phyloP scores from a whole-genome alignment of 2,113 vertebrate genomes.

The Halcyon senegalensis region DNA sequence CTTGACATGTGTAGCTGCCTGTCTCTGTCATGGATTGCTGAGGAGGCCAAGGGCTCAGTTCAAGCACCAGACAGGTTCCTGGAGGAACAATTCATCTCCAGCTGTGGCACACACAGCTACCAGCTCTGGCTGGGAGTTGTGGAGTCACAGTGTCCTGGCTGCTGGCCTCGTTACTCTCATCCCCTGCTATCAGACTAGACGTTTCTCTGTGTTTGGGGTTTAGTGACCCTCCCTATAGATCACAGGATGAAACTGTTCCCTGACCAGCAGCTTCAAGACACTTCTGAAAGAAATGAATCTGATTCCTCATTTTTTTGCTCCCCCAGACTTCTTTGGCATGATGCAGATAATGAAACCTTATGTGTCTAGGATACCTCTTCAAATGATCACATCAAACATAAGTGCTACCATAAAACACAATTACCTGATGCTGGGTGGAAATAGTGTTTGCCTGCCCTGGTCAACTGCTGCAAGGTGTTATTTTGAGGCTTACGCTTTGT shows the following conservation, averaged over 20 bases:
- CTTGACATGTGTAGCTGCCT: neutral
- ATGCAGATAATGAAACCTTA: rapidly evolving
- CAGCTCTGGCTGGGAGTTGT: neutral
- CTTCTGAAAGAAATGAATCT: neutral
- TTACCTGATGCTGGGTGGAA: neutral
- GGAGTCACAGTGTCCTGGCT: rapidly evolving
- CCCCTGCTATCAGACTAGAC: rapidly evolving
- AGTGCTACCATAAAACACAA: neutral
- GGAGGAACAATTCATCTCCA: neutral
- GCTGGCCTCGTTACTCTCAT: rapidly evolving
- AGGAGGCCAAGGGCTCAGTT: neutral
- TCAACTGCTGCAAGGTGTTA: neutral
- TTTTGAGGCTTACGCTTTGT: neutral
- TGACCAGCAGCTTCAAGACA: neutral
- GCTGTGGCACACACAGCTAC: rapidly evolving
- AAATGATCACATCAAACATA: rapidly evolving
- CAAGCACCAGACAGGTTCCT: neutral
- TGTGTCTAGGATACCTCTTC: neutral
- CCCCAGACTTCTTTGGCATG: neutral
- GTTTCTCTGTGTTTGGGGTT: neutral
- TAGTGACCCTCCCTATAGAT: neutral
- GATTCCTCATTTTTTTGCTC: neutral
- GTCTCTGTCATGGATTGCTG: neutral
- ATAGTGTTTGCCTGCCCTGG: neutral
- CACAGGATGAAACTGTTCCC: neutral